Evolutionary conservation across 2,113 vertebrate species (phyloP).

Genomic region (Pseudolaguvia tuberculata): DNA sequence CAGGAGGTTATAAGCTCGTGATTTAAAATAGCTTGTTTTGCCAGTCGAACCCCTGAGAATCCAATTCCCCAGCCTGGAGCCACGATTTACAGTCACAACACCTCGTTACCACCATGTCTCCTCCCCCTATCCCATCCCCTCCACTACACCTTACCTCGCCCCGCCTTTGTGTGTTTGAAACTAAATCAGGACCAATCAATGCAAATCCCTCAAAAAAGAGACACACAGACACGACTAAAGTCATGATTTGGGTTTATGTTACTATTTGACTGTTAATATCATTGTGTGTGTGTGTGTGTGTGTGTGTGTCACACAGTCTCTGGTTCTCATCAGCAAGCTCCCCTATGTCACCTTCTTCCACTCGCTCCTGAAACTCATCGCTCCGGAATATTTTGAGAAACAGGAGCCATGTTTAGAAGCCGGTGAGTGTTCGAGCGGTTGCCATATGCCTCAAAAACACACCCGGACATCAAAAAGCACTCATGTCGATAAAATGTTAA

Average conservation of each 20-base stretch:
- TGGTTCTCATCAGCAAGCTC: slow-evolving; percentile 89
- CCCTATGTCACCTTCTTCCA: slow-evolving; percentile 93
- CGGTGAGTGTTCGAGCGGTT: slow-evolving; percentile 63
- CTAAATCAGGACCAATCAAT: too few species aligned
- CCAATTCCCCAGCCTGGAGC: neutral
- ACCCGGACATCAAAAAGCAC: neutral
- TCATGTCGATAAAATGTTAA: neutral
- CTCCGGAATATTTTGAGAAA: slow-evolving; percentile 94
- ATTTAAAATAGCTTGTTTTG: neutral
- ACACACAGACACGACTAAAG: too few species aligned
- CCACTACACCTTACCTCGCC: too few species aligned
- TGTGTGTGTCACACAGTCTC: slow-evolving; percentile 82
- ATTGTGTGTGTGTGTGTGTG: neutral
- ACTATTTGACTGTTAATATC: neutral
- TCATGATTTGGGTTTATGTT: too few species aligned
- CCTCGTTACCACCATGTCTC: neutral
- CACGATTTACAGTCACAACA: slow-evolving; percentile 10
- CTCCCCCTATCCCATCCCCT: neutral
- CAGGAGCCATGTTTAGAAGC: slow-evolving; percentile 94
- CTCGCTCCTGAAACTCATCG: slow-evolving; percentile 83
- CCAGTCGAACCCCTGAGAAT: neutral
- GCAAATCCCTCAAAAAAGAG: too few species aligned
- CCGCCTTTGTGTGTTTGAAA: too few species aligned
- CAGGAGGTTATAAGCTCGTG: neutral
- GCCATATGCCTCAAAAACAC: neutral